phyloP scores from a whole-genome alignment of 2,113 vertebrate species.

The Serinus canaria region DNA sequence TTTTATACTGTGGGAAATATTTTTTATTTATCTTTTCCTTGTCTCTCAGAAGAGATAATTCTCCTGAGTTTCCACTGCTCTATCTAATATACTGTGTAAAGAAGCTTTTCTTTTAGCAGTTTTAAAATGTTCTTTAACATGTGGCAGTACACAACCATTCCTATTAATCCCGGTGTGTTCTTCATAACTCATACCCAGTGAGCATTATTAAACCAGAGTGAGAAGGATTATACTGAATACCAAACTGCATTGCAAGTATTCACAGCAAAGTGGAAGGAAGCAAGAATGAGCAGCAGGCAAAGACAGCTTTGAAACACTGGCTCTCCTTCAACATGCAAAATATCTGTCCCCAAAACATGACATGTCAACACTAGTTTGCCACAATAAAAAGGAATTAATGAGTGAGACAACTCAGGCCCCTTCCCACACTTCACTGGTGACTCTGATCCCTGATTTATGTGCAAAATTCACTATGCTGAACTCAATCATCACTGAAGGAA shows the following conservation, averaged over 20 bases:
- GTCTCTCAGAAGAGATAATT: neutral
- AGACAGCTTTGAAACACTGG: neutral
- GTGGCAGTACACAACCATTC: neutral
- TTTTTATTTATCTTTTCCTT: neutral
- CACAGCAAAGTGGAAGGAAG: neutral
- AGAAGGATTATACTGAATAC: neutral
- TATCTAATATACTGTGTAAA: neutral
- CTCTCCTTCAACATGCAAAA: neutral
- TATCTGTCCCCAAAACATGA: neutral
- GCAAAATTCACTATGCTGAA: neutral
- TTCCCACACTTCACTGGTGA: neutral
- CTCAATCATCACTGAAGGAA: neutral
- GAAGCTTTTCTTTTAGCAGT: neutral
- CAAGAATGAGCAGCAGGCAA: neutral
- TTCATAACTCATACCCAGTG: neutral
- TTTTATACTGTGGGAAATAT: neutral
- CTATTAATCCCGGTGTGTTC: neutral
- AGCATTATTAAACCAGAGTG: constrained; percentile 17
- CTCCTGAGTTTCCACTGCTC: neutral
- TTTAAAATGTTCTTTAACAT: neutral
- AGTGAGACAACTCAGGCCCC: neutral
- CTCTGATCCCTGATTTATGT: neutral
- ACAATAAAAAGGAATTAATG: neutral
- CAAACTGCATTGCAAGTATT: neutral
- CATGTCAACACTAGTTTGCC: neutral